phyloP scores from a whole-genome alignment of 2,888 invertebrate genomes.

The Leptopilina myrica region DNA sequence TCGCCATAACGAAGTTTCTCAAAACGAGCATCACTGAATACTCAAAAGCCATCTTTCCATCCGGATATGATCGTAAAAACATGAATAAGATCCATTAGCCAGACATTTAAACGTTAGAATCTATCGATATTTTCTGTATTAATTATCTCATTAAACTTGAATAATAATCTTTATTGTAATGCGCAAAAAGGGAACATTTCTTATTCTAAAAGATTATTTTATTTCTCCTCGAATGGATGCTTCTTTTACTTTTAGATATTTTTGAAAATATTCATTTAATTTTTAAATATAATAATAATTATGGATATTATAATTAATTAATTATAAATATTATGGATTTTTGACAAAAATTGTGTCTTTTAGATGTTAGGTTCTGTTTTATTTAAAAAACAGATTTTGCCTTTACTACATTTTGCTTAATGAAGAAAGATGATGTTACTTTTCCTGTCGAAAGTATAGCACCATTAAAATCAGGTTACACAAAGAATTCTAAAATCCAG shows the following conservation, averaged over 20 bases:
- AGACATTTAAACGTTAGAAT: conserved; percentile 23
- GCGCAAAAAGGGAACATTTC: too few species aligned
- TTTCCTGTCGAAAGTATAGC: conserved; percentile 43
- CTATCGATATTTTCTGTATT: conserved; percentile 46
- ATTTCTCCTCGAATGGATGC: too few species aligned
- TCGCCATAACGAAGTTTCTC: conserved; percentile 62
- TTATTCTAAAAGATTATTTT: too few species aligned
- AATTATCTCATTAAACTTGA: conserved; percentile 42
- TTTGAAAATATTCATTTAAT: too few species aligned
- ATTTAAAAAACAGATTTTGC: conserved; percentile 17
- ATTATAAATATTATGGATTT: too few species aligned
- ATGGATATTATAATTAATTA: too few species aligned
- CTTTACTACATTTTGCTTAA: conserved; percentile 47
- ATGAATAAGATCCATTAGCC: conserved; percentile 66
- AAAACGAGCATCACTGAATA: conserved; percentile 33
- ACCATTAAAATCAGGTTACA: conserved; percentile 57
- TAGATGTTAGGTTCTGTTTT: not conserved
- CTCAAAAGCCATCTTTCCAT: conserved; percentile 10
- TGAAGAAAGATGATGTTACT: conserved; percentile 54
- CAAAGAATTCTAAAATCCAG: conserved; percentile 55
- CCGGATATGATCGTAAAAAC: conserved; percentile 59
- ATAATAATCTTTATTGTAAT: too few species aligned
- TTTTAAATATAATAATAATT: too few species aligned
- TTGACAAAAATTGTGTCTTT: not conserved
- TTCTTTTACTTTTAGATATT: too few species aligned